Conservation (phyloP, 2,113 vertebrate species). For the Rhipidura dahli region DNA sequence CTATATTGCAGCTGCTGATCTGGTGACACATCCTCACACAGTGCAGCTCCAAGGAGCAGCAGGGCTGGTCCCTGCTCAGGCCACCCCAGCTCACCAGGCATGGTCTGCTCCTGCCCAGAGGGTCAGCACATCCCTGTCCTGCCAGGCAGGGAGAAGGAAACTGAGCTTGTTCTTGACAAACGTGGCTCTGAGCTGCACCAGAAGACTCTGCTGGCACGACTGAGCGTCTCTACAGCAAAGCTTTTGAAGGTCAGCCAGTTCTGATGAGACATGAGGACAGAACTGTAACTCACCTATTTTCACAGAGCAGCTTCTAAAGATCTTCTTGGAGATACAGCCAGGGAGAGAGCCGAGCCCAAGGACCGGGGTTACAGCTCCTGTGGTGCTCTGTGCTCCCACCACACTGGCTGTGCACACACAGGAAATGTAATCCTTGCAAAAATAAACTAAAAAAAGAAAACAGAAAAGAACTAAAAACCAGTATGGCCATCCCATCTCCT, state of each 20-base stretch:
- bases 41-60: background rate
- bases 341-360: background rate
- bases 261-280: background rate
- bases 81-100: background rate
- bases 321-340: background rate
- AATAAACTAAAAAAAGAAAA: no score
- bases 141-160: background rate
- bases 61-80: background rate
- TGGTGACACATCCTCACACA: background rate
- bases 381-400: background rate
- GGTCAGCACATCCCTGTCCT: background rate
- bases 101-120: background rate
- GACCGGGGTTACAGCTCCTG: background rate
- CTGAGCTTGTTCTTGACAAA: background rate
- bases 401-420: background rate
- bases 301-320: background rate
- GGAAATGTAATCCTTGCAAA: background rate
- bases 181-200: background rate
- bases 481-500: background rate
- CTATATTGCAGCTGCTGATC: background rate
- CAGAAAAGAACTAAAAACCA: background rate
- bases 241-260: background rate
- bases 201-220: background rate
- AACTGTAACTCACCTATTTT: background rate
- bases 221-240: background rate